Percentiles rank a stretch among this genome's conserved stretches.
These are phyloP conservation scores for Gastrophysa polygoni DNA, from an alignment of 2,888 invertebrate species.

Conservation along the genomic window DNA sequence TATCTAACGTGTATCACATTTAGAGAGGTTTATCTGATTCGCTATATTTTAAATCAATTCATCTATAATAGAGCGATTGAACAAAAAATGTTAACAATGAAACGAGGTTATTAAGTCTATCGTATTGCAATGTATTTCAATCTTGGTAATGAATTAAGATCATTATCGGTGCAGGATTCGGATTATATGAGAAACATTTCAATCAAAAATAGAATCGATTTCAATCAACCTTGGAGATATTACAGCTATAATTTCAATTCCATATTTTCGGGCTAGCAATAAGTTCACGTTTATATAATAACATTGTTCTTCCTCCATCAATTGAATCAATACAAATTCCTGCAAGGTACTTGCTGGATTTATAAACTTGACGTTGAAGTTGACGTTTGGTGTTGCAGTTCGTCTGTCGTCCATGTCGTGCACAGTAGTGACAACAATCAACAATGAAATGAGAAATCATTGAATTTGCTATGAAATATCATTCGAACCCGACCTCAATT, in stretches of 20 bases:
- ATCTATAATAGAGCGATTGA: constrained; percentile 23
- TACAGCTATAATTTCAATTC: neutral
- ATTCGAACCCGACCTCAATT: no score
- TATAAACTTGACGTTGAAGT: no score
- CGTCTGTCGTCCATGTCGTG: no score
- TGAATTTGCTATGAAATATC: no score
- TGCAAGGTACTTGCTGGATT: no score
- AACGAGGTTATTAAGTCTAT: constrained; percentile 15
- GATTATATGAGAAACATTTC: constrained; percentile 15
- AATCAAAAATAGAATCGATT: neutral
- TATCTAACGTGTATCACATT: constrained; percentile 16
- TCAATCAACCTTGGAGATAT: constrained; percentile 10
- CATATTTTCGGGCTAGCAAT: neutral
- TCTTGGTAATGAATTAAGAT: constrained; percentile 17
- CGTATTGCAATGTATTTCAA: constrained; percentile 9
- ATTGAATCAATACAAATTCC: no score
- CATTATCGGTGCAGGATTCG: neutral
- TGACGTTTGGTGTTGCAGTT: no score
- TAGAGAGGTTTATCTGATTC: constrained; percentile 18
- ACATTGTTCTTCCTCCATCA: neutral
- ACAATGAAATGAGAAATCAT: no score
- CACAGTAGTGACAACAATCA: no score
- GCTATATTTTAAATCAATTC: constrained; percentile 25
- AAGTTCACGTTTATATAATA: neutral
- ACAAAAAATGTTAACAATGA: constrained; percentile 16